A percentile compares a stretch with the other conserved stretches of the same genome.
phyloP scores from a whole-genome alignment of 2,888 invertebrate genomes.

The Watsonalla cultraria region DNA sequence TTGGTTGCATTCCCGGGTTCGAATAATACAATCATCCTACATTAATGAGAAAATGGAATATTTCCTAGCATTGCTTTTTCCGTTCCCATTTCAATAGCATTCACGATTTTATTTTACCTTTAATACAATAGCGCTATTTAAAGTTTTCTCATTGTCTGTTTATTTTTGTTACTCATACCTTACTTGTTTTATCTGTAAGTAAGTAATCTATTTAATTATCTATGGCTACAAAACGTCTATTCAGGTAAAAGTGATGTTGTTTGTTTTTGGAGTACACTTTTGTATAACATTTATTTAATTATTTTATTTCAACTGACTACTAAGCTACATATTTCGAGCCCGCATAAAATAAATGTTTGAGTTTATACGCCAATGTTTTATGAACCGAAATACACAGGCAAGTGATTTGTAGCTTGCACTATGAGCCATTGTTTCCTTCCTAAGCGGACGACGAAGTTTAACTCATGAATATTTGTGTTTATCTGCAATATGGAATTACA shows the following conservation, averaged over 20 bases:
- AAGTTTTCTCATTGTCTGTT: background rate
- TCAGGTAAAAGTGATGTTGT: no score
- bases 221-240: no score
- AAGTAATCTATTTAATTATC: no score
- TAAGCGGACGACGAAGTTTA: background rate
- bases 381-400: background rate
- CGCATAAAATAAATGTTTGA: background rate
- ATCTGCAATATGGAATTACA: background rate
- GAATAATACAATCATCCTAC: background rate
- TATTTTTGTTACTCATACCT: background rate
- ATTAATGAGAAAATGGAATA: background rate
- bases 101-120: background rate
- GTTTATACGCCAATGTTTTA: background rate
- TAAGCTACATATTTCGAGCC: no score
- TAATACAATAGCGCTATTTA: background rate
- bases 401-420: background rate
- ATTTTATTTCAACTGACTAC: no score
- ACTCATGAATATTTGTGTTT: background rate
- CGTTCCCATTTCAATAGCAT: background rate
- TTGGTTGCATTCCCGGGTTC: background rate
- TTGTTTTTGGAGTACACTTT: no score
- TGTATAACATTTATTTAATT: no score
- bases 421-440: slow-evolving; percentile 1
- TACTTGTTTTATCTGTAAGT: background rate
- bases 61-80: background rate